These are phyloP conservation scores for Centrocercus urophasianus DNA, from an alignment of 2,113 vertebrate species.

Conservation along the genomic window DNA sequence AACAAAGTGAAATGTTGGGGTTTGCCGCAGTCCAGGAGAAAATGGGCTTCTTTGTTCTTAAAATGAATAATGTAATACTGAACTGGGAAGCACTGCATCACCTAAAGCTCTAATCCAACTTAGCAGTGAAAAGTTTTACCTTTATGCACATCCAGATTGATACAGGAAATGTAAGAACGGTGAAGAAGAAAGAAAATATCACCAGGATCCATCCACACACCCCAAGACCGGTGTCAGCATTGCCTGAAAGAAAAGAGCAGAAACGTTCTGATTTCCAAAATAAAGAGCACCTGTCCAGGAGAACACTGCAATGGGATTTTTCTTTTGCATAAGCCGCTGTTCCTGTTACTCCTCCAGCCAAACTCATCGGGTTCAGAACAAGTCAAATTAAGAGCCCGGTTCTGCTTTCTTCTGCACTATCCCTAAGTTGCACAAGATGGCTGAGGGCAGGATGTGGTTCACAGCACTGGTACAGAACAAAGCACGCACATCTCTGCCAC, in stretches of 20 bases:
- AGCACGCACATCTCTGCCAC: neutral
- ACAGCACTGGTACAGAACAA: neutral
- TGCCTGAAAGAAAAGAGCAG: constrained; percentile 54
- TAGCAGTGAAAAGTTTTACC: constrained; percentile 74
- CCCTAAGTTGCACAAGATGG: neutral
- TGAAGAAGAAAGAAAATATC: constrained; percentile 78
- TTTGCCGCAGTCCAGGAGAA: neutral
- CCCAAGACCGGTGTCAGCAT: constrained; percentile 68
- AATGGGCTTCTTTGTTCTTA: neutral
- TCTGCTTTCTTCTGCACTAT: neutral
- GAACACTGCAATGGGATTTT: neutral
- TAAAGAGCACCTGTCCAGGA: neutral
- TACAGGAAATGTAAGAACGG: constrained; percentile 84
- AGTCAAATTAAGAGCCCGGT: neutral
- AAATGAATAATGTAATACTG: neutral
- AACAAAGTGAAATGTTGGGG: neutral
- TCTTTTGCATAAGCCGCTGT: neutral
- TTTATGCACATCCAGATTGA: constrained; percentile 97
- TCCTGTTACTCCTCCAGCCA: neutral
- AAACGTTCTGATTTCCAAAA: neutral
- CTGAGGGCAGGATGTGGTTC: neutral
- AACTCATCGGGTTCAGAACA: neutral
- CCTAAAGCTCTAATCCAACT: neutral
- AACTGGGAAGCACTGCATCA: neutral
- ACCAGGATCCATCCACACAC: constrained; percentile 89